Evolutionary conservation across 2,797 vertebrate species (phyloP).

Genomic region (Perodicticus potto): DNA sequence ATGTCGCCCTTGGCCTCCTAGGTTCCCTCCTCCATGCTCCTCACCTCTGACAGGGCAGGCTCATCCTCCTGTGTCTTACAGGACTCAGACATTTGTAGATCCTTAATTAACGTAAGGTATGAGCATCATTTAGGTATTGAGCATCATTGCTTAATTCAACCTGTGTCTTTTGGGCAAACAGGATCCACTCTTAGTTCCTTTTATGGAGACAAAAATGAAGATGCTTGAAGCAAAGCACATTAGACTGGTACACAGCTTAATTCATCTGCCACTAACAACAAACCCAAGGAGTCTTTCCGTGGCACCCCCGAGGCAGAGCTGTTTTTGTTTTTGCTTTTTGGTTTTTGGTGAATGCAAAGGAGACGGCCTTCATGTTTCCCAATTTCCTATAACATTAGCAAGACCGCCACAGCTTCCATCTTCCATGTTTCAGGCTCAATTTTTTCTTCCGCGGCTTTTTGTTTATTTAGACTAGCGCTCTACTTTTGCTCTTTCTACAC

Average conservation of each 20-base stretch:
- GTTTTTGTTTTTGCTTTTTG: not conserved
- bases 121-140: not conserved
- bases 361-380: not conserved
- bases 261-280: not conserved
- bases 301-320: slow-evolving; percentile 49
- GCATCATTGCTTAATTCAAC: not conserved
- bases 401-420: not conserved
- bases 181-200: not conserved
- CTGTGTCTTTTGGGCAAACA: not conserved
- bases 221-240: not conserved
- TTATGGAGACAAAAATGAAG: not conserved
- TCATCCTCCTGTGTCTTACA: not conserved
- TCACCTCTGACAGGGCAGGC: not conserved
- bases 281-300: not conserved
- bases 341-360: slow-evolving; percentile 21
- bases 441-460: not conserved
- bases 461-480: slow-evolving; percentile 6
- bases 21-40: not conserved
- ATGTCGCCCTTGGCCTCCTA: not conserved
- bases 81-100: not conserved
- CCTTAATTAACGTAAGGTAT: fast-evolving
- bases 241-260: not conserved
- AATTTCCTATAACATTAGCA: slow-evolving; percentile 48
- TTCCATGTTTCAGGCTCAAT: not conserved
- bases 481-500: slow-evolving; percentile 55